A percentile compares a stretch with the other conserved stretches of the same genome.
These are phyloP conservation scores for Willowsia nigromaculata DNA, from an alignment of 2,888 invertebrate genomes.

Conservation along the genomic window DNA sequence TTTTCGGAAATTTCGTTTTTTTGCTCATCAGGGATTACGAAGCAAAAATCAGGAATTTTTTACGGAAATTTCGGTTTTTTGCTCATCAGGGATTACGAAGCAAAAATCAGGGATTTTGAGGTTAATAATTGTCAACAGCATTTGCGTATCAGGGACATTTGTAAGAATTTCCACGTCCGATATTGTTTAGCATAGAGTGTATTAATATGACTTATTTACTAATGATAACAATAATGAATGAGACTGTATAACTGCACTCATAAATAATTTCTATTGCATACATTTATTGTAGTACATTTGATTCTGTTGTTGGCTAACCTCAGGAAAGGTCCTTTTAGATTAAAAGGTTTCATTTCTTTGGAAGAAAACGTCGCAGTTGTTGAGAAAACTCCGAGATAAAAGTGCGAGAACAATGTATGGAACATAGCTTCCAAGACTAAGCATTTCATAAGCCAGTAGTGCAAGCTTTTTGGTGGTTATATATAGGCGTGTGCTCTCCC, in stretches of 20 bases:
- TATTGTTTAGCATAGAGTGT: background rate
- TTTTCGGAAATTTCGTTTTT: no score
- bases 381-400: background rate
- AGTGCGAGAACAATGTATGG: background rate
- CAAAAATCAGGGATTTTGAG: no score
- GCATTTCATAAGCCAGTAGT: no score
- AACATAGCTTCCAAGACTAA: background rate
- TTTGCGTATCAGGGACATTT: no score
- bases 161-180: no score
- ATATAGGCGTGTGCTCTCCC: background rate
- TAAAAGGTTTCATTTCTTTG: slow-evolving; percentile 14
- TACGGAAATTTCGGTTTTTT: no score
- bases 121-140: no score
- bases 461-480: background rate
- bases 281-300: slow-evolving; percentile 39
- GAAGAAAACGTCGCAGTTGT: background rate
- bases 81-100: no score
- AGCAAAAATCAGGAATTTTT: no score
- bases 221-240: no score
- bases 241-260: background rate
- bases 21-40: no score
- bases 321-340: slow-evolving; percentile 38
- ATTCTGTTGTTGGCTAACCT: slow-evolving; percentile 38
- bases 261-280: background rate
- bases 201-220: background rate